Evolutionary conservation across 2,113 vertebrate genomes (phyloP), one percentile per base, ranked within the genome.

Genomic region (Peromyscus polionotus): DNA sequence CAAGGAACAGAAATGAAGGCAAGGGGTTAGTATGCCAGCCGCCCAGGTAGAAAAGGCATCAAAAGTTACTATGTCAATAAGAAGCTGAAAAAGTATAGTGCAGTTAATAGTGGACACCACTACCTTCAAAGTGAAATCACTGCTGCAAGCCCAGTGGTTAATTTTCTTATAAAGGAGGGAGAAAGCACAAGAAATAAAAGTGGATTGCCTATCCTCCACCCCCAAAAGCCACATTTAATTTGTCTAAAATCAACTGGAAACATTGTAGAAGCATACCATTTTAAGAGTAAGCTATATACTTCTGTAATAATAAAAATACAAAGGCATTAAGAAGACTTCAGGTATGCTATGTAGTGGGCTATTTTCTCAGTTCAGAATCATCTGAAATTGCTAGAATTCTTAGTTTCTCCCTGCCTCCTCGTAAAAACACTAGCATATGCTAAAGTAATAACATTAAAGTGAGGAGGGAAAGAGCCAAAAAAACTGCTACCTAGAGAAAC

Each of bases 41-140:
- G 97, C 98, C 96, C 90, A 98, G 98, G 95, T 6, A 98, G 97
- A 96, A 98, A 98, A 98, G 36, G 88, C 89, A 98, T 97, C 97
- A 80, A 95, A 97, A 97, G 96, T 97, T 98, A 80, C 97, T 97
- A 95, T 70, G 88, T 63, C 96, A 98, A 95, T 95, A 89, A 98
- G 90, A 79, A 97, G 98, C 96, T 98, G 98, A 98, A 96, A 98
- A 98, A 95, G 92, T 98, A 96, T 97, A 98, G 97, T 91, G 97
- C 1, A 59, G 93, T 96, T 97, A 98, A 98, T 84, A 68, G 7
- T 95, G 80, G 91, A 63, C 12, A 96, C 89, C 97, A 96, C 87
- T 97, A 98, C 98, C 98, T 96, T 95, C 95, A 80, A 96, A 97
- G 92, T 77, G 1, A 5, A 24, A 95, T 65, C 81, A 93, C 92